phyloP scores from a whole-genome alignment of 2,888 invertebrate genomes.

The Scotopteryx bipunctaria region DNA sequence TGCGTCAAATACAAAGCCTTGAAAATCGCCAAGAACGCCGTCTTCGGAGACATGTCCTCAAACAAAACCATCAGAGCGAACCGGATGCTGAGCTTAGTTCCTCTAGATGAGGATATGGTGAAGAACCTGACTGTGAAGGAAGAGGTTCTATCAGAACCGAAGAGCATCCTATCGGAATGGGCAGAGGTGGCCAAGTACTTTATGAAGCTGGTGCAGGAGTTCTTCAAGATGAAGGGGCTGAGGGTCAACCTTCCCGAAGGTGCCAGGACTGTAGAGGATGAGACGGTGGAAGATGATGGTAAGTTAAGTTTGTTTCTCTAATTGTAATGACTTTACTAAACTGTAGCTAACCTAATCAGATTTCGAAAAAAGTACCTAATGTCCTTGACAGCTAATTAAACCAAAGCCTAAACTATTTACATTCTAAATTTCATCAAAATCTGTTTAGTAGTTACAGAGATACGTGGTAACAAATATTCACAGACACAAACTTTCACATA shows the following conservation, averaged over 20 bases:
- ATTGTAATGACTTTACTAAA: not conserved
- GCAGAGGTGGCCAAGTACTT: slow-evolving; percentile 72
- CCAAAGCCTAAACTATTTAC: too few relatives aligned
- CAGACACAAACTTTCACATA: too few relatives aligned
- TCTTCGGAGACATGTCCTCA: slow-evolving; percentile 61
- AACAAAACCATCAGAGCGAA: slow-evolving; percentile 70
- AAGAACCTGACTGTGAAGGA: slow-evolving; percentile 53
- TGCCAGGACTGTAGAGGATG: slow-evolving; percentile 70
- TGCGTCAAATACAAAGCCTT: slow-evolving; percentile 76
- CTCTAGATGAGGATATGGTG: slow-evolving; percentile 63
- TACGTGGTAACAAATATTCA: too few relatives aligned
- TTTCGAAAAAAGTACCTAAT: too few relatives aligned
- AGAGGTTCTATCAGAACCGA: slow-evolving; percentile 49
- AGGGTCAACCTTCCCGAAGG: slow-evolving; percentile 73
- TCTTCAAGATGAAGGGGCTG: slow-evolving; percentile 71
- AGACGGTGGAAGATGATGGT: slow-evolving; percentile 58
- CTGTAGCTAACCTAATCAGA: too few relatives aligned
- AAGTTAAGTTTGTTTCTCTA: slow-evolving; percentile 26
- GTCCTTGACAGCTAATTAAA: too few relatives aligned
- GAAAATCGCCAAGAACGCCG: slow-evolving; percentile 68
- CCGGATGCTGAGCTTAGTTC: slow-evolving; percentile 66
- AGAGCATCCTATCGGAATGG: slow-evolving; percentile 73
- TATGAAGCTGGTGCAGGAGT: slow-evolving; percentile 68
- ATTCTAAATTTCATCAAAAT: too few relatives aligned
- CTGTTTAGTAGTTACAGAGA: too few relatives aligned